These are phyloP conservation scores for Steinernema khuongi DNA, from an alignment of 1,140 invertebrate species.

Conservation along the genomic window DNA sequence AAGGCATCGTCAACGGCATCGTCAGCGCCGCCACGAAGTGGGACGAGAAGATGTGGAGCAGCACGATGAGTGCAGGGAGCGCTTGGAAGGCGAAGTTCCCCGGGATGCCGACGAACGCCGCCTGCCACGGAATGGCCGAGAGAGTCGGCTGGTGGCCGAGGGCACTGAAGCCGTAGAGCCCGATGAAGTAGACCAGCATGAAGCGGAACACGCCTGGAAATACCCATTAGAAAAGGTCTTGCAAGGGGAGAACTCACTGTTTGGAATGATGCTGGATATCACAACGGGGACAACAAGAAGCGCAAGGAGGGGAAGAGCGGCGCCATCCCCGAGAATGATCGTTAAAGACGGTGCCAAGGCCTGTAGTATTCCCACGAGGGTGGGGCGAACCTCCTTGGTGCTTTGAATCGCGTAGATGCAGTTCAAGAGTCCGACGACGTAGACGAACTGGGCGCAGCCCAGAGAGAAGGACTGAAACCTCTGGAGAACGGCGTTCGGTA, in stretches of 20 bases:
- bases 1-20: not conserved
- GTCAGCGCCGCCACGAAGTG: not conserved
- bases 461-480: not conserved
- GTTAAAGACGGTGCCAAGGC: not conserved
- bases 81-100: conserved; percentile 24
- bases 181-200: not conserved
- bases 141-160: conserved; percentile 31
- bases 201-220: not conserved
- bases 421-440: not conserved
- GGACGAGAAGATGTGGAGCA: conserved; percentile 25
- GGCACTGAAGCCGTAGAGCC: conserved; percentile 25
- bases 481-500: not conserved
- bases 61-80: conserved; percentile 23
- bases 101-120: conserved; percentile 36
- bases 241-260: not conserved
- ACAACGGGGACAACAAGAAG: not conserved
- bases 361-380: not conserved
- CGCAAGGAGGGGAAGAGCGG: not conserved
- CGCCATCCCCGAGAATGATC: not conserved
- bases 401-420: not conserved
- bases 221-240: not conserved
- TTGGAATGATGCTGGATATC: not conserved
- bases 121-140: conserved; percentile 36
- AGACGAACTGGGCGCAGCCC: not conserved
- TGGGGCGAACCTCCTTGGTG: not conserved